phyloP scores from a whole-genome alignment of 2,888 invertebrate genomes.

The Antitype chi region DNA sequence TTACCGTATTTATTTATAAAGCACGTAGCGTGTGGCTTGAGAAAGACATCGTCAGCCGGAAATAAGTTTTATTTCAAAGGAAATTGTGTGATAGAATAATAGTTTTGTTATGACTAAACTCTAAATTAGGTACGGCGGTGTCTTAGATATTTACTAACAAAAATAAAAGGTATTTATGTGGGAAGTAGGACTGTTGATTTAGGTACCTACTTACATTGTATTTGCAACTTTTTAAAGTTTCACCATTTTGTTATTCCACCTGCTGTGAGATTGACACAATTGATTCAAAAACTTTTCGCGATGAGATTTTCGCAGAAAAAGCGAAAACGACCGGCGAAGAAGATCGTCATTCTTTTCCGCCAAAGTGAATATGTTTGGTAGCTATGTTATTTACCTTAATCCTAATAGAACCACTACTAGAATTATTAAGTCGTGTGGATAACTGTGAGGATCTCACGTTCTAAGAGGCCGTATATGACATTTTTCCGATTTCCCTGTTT shows the following conservation, averaged over 20 bases:
- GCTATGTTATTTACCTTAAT: conserved; percentile 1
- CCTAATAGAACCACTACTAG: conserved; percentile 2
- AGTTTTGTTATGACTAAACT: background rate
- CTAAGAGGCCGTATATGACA: no score
- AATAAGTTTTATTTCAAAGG: background rate
- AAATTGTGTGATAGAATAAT: background rate
- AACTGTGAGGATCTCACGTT: conserved; percentile 13
- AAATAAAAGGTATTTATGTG: background rate
- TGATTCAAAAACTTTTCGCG: background rate
- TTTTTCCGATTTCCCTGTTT: no score
- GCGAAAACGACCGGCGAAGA: no score
- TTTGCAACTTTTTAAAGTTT: background rate
- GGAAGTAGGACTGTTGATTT: background rate
- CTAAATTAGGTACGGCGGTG: background rate
- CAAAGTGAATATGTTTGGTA: background rate
- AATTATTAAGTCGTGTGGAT: conserved; percentile 23
- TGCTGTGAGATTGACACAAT: background rate
- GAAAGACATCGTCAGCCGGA: background rate
- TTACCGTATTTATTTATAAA: background rate
- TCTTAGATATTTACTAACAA: background rate
- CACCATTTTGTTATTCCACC: background rate
- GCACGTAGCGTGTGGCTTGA: background rate
- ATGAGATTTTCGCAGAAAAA: background rate
- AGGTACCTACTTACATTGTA: background rate
- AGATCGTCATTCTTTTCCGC: background rate